Evolutionary conservation across 2,113 vertebrate genomes (phyloP), one percentile per base, ranked within the genome.

Genomic region (Cynocephalus volans): DNA sequence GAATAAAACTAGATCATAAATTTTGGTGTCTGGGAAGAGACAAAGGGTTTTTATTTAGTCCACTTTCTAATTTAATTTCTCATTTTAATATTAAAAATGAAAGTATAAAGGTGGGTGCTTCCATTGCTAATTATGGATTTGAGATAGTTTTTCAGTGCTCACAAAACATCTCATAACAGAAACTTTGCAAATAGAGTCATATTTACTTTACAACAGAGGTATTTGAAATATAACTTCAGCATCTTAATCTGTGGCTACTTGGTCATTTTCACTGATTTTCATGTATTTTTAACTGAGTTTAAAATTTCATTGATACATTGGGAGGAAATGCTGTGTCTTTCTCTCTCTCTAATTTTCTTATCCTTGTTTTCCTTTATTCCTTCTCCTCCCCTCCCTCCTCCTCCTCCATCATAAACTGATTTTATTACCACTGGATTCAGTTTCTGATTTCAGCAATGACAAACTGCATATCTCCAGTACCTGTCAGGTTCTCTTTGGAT

Each of bases 91-190:
- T 60, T 84, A 77, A 64, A 96, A 52, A 58, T 45, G 33, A 64
- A 81, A 88, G 24, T 36, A 52, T 10, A 76, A 93, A 92, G 5
- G 12, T 73, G 4, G 21, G 6, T 48, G 64, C 18, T 84, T 83
- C 14, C 54, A 41, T 31, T 41, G 36, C 50, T 84, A 77, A 62
- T 81, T 95, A 50, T 90, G 76, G 21, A 81, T 93, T 69, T 58
- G 54, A 84, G 26, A 6, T n/a, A 41, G 52, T 41, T 41, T 67
- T 93, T 72, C 33, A 9, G 33, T 31, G 23, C 48, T 73, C 50
- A 64, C 70, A 79, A 96, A 95, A 96, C 15, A 97, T 73, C n/a
- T 90, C 86, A 95, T 65, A 85, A 54, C 18, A 92, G 56, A 77
- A 62, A 69, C n/a, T 81, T 81, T 45, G 52, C 12, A 82, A 94